A percentile compares a stretch with the other conserved stretches of the same genome.
These are phyloP conservation scores for Hirtodrosophila confusa DNA, from an alignment of 2,888 invertebrate species.

Conservation along the genomic window DNA sequence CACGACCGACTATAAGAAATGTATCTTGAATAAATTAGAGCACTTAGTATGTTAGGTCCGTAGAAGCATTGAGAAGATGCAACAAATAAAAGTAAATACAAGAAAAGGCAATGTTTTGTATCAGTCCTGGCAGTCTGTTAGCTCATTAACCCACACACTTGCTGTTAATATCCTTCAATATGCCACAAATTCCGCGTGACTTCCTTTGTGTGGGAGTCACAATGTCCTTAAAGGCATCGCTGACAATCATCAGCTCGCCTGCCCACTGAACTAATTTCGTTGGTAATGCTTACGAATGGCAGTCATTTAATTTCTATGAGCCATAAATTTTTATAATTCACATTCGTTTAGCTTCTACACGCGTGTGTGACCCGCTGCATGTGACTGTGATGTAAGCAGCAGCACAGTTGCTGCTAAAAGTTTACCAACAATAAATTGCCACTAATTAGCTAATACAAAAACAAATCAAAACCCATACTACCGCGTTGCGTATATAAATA, in stretches of 20 bases:
- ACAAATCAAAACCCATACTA: neutral
- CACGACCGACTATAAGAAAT: too few relatives aligned
- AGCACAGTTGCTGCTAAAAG: conserved; percentile 42
- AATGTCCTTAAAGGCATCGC: conserved; percentile 8
- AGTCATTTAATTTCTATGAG: conserved; percentile 72
- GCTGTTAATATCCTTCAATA: conserved; percentile 20
- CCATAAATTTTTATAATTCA: conserved; percentile 67
- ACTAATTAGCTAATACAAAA: conserved; percentile 42
- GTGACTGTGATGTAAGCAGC: conserved; percentile 36
- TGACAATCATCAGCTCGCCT: conserved; percentile 17
- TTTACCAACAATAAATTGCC: conserved; percentile 35
- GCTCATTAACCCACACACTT: conserved; percentile 35
- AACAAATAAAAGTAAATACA: too few relatives aligned
- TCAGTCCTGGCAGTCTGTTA: conserved; percentile 15
- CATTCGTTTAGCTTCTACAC: conserved; percentile 39
- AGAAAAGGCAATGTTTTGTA: neutral
- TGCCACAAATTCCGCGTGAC: conserved; percentile 21
- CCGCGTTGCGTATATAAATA: neutral
- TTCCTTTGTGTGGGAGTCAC: conserved; percentile 8
- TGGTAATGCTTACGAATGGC: conserved; percentile 71
- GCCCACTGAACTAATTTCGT: conserved; percentile 56
- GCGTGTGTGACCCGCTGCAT: conserved; percentile 28
- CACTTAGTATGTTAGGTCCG: too few relatives aligned
- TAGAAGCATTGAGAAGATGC: too few relatives aligned
- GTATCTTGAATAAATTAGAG: too few relatives aligned